Evolutionary conservation across 2,113 vertebrate genomes (phyloP).

Genomic region (Ariopsis seemanni): DNA sequence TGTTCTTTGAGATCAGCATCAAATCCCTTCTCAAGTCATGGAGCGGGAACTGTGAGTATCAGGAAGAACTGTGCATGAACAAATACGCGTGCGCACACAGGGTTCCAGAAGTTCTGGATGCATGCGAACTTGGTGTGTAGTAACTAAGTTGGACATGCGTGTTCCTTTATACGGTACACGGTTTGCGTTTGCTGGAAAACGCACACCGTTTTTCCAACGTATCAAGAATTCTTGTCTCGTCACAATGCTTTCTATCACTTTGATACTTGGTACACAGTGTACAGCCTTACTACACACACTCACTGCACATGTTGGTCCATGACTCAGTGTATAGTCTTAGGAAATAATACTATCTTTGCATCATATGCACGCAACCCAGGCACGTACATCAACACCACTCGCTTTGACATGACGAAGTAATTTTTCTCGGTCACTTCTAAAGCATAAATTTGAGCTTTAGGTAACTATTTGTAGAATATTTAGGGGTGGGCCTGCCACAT

Average conservation of each 20-base stretch:
- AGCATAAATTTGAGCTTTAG: background rate
- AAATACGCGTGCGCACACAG: background rate
- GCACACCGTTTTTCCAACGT: background rate
- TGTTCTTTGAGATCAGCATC: slow-evolving; percentile 97
- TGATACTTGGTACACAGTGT: background rate
- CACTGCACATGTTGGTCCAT: background rate
- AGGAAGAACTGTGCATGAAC: background rate
- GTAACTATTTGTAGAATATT: background rate
- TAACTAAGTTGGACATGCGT: background rate
- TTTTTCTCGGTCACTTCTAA: background rate
- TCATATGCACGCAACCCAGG: background rate
- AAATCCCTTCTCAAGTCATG: slow-evolving; percentile 97
- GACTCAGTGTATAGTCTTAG: background rate
- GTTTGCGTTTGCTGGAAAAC: background rate
- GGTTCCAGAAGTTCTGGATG: background rate
- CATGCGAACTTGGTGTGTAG: background rate
- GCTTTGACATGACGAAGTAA: background rate
- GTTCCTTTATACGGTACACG: background rate
- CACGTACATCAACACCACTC: background rate
- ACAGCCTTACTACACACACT: no score
- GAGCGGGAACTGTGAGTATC: slow-evolving; percentile 91
- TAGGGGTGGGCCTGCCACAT: background rate
- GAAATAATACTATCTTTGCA: background rate
- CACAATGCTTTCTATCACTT: background rate
- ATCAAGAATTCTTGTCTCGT: slow-evolving; percentile 3